Conservation (phyloP, 2,888 invertebrate species). For the Thysanoteuthis rhombus region DNA sequence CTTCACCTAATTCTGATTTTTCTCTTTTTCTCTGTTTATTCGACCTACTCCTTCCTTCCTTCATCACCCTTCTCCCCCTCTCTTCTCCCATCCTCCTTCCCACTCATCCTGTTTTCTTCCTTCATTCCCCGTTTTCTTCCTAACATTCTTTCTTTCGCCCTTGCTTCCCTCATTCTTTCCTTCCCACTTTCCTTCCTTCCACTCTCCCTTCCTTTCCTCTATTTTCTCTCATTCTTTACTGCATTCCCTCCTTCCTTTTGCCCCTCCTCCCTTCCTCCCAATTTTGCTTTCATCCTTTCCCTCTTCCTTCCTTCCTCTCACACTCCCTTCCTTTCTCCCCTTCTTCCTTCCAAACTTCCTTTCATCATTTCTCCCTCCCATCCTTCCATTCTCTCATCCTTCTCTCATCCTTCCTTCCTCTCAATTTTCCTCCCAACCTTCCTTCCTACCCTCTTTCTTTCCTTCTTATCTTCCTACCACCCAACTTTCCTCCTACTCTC, state of each 20-base stretch:
- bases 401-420: not conserved
- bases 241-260: too few relatives aligned
- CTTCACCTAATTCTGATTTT: too few relatives aligned
- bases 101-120: not conserved
- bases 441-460: not conserved
- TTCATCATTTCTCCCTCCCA: not conserved
- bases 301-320: not conserved
- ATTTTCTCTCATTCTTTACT: not conserved
- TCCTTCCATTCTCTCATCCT: too few relatives aligned
- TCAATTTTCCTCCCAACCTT: not conserved
- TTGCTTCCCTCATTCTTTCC: not conserved
- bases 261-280: not conserved
- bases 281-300: not conserved
- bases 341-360: not conserved
- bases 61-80: too few relatives aligned
- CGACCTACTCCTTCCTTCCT: not conserved
- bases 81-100: not conserved
- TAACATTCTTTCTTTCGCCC: too few relatives aligned
- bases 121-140: accelerated
- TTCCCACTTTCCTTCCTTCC: not conserved
- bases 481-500: not conserved
- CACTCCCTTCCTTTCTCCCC: not conserved
- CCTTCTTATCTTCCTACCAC: not conserved
- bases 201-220: not conserved
- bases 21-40: not conserved